Evolutionary conservation across 2,888 invertebrate species (phyloP).

Genomic region (Empis livida): DNA sequence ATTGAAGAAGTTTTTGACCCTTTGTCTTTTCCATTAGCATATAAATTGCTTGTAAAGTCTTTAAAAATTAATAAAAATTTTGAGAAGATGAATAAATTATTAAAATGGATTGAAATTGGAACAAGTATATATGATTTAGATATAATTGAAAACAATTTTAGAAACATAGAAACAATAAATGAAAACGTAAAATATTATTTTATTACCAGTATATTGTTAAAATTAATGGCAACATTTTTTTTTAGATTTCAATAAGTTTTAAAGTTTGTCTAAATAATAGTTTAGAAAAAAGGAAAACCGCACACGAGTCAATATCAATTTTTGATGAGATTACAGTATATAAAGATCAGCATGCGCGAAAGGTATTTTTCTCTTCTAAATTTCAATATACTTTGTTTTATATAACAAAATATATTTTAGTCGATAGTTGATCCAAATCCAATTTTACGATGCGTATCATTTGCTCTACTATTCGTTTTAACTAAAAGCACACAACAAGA

Average conservation of each 20-base stretch:
- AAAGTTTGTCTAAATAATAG: background rate
- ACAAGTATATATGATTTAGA: slow-evolving; percentile 21
- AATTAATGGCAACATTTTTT: too few species aligned
- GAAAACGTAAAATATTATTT: slow-evolving; percentile 15
- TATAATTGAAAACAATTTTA: slow-evolving; percentile 20
- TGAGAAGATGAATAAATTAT: slow-evolving; percentile 25
- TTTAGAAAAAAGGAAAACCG: background rate
- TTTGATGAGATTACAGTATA: slow-evolving; percentile 23
- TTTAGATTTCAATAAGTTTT: too few species aligned
- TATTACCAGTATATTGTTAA: too few species aligned
- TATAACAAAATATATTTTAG: too few species aligned
- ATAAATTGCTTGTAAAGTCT: slow-evolving; percentile 23
- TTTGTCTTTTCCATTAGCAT: slow-evolving; percentile 24
- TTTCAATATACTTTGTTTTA: too few species aligned
- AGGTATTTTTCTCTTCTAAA: too few species aligned
- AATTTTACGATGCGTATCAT: slow-evolving; percentile 26
- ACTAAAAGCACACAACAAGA: slow-evolving; percentile 19
- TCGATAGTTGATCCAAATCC: slow-evolving; percentile 18
- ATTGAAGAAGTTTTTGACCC: slow-evolving; percentile 18
- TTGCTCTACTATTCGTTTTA: slow-evolving; percentile 23
- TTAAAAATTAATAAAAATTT: slow-evolving; percentile 16
- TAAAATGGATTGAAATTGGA: slow-evolving; percentile 27
- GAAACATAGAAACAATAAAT: slow-evolving; percentile 18
- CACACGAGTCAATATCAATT: slow-evolving; percentile 29
- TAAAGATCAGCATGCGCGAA: too few species aligned